Conservation (phyloP, 37 sponge, comb jelly and placozoan species). For the Corticium candelabrum region DNA sequence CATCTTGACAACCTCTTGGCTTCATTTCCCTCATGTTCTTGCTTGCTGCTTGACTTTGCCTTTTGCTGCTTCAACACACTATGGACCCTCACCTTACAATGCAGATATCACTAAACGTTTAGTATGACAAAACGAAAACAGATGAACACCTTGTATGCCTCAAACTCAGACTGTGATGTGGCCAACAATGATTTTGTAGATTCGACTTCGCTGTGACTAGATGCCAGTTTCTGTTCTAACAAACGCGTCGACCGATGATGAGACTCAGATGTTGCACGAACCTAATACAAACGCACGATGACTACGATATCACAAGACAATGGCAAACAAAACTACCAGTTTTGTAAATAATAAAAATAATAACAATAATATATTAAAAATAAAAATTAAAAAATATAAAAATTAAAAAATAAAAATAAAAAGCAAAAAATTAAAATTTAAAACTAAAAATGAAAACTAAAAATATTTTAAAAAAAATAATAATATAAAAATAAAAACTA, state of each 20-base stretch:
- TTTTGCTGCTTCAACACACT: conserved; percentile 81
- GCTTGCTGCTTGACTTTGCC: not conserved
- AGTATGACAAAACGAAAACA: not conserved
- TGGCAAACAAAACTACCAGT: too few relatives aligned
- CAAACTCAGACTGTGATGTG: conserved; percentile 40
- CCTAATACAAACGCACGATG: not conserved
- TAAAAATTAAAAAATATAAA: too few relatives aligned
- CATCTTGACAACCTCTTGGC: too few relatives aligned
- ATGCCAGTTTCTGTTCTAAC: conserved; percentile 37
- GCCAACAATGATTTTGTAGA: conserved; percentile 11
- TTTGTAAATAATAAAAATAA: not conserved
- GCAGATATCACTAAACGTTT: not conserved
- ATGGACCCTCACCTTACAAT: conserved; percentile 70
- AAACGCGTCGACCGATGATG: conserved; percentile 19
- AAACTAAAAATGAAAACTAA: not conserved
- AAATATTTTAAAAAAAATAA: not conserved
- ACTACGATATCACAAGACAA: not conserved
- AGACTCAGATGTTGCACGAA: conserved; percentile 13
- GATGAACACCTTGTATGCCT: conserved; percentile 64
- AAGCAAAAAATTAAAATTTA: too few relatives aligned
- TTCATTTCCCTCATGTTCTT: too few relatives aligned
- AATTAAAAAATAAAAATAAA: too few relatives aligned
- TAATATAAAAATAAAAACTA: too few relatives aligned
- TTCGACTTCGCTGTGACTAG: conserved; percentile 36
- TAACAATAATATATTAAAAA: too few relatives aligned